Conservation (phyloP, 2,888 invertebrate genomes). For the Drosophila fungiperda region DNA sequence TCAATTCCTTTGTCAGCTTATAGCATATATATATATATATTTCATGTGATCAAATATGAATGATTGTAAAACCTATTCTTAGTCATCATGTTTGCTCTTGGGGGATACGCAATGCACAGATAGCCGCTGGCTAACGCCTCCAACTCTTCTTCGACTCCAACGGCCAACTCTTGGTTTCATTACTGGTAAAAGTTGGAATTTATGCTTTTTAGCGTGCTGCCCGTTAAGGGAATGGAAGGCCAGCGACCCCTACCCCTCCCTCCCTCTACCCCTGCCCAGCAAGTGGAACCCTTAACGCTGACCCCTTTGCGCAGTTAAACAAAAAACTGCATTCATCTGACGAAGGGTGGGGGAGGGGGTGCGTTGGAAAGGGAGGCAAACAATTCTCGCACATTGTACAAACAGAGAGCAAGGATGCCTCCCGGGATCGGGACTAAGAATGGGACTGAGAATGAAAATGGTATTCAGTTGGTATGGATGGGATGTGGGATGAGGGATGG, state of each 20-base stretch:
- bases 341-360: not conserved
- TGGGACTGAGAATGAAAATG: constrained; percentile 10
- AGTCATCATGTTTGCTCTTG: constrained; percentile 10
- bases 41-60: not conserved
- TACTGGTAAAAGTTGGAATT: constrained; percentile 64
- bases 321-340: constrained; percentile 75
- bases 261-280: not conserved
- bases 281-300: constrained; percentile 24
- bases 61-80: constrained; percentile 15
- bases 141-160: not conserved
- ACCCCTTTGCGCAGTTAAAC: constrained; percentile 60
- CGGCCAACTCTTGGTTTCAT: constrained; percentile 39
- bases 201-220: constrained; percentile 50
- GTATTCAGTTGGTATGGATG: constrained; percentile 24
- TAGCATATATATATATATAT: constrained; percentile 25
- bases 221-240: constrained; percentile 51
- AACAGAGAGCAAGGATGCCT: constrained; percentile 72
- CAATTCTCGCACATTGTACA: constrained; percentile 54
- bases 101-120: constrained; percentile 23
- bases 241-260: constrained; percentile 55
- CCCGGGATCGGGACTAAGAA: constrained; percentile 55
- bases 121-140: constrained; percentile 28
- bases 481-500: constrained; percentile 15
- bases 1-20: not conserved
- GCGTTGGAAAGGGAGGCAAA: constrained; percentile 5